These are phyloP conservation scores for Leucophora obtusa DNA, from an alignment of 2,888 invertebrate species.

Conservation along the genomic window DNA sequence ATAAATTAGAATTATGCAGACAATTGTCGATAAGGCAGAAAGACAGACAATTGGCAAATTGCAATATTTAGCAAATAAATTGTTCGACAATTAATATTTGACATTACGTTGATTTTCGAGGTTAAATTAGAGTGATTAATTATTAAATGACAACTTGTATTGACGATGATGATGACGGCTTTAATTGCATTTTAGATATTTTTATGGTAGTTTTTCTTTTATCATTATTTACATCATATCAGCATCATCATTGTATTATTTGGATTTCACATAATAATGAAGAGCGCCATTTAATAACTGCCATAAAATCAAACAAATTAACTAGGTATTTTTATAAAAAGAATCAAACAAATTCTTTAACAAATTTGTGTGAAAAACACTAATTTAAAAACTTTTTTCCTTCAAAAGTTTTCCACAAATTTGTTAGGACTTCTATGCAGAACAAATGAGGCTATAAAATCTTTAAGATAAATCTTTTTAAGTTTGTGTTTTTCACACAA, in stretches of 20 bases:
- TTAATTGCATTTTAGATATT: slow-evolving; percentile 35
- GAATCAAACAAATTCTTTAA: too few relatives aligned
- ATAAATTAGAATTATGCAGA: slow-evolving; percentile 70
- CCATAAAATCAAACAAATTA: background rate
- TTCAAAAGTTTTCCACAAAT: too few relatives aligned
- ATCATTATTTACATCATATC: background rate
- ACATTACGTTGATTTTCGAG: slow-evolving; percentile 50
- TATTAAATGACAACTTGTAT: slow-evolving; percentile 23
- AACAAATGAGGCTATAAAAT: too few relatives aligned
- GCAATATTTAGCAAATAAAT: slow-evolving; percentile 50
- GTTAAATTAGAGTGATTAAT: slow-evolving; percentile 59
- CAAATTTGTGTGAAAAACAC: too few relatives aligned
- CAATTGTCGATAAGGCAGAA: slow-evolving; percentile 61
- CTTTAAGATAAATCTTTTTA: too few relatives aligned
- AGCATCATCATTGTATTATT: background rate
- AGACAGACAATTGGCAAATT: slow-evolving; percentile 18
- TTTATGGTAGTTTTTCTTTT: too few relatives aligned
- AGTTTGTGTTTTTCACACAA: too few relatives aligned
- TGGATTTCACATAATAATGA: slow-evolving; percentile 1
- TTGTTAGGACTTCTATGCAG: too few relatives aligned
- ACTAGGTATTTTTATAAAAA: too few relatives aligned
- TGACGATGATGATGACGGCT: slow-evolving; percentile 9
- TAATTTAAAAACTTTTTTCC: too few relatives aligned
- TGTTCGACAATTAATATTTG: slow-evolving; percentile 58
- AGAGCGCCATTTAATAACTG: slow-evolving; percentile 16